Base-by-base conservation (phyloP, 2,113 vertebrate species). In the Rutilus rutilus region DNA sequence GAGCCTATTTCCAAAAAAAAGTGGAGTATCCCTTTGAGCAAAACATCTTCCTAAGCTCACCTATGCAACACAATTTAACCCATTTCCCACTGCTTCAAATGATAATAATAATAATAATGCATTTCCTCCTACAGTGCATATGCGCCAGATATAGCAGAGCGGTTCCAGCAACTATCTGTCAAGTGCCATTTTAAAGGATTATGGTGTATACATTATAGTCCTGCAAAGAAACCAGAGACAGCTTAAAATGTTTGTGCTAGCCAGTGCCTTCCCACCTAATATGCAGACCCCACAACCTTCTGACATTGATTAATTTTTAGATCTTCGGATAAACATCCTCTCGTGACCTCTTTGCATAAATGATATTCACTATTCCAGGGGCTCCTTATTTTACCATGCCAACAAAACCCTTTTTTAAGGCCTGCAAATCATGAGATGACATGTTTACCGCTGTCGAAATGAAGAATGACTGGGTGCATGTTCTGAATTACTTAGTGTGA, bases 161-260 rank as follows among this genome's bases (percentile, higher is more conserved):
- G 25, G 50, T 79, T 84, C n/a, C 30, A 67, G 33, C 64, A 30
- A 47, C 27, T 65, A 54, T 87, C 50, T 23, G 30, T 77, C 39
- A 52, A 74, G 42, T 65, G 71, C 23, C 80, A 78, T 69, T 76
- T 83, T 67, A 78, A 78, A 81, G 60, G 79, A 77, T 75, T 57
- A 65, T 50, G 86, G 27, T 69, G 62, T 71, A 54, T 78, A 73
- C 50, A 77, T 71, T 57, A 78, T 47, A 78, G 59, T 30, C 11
- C 69, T 10, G 42, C 71, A 67, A 42, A 85, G 83, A 50, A 25
- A 65, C 59, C 27, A 64, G 19, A 67, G 73, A 50, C 73, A 39
- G 45, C 59, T 85, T 84, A 50, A 76, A 85, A 85, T 54, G 25
- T 85, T 54, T 83, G 81, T 39, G 81, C 83, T 65, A 75, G 25